A percentile compares a stretch with the other conserved stretches of the same genome.
These are phyloP conservation scores for Drosophila orosa DNA, from an alignment of 1,140 invertebrate species.

Conservation along the genomic window DNA sequence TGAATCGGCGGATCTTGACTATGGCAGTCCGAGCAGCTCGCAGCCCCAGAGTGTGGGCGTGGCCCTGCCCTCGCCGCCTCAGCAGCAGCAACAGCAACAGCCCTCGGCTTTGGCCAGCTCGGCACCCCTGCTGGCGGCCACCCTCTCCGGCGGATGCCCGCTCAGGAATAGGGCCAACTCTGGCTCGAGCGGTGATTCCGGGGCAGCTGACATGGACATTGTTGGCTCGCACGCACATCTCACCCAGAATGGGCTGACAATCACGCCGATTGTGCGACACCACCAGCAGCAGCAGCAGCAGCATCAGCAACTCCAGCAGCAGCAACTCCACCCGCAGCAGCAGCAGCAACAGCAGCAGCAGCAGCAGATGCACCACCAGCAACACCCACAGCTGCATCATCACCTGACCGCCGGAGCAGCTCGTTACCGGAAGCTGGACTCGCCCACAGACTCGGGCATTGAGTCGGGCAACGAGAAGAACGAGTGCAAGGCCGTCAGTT, in stretches of 20 bases:
- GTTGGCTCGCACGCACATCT: slow-evolving; percentile 88
- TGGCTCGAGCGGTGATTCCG: slow-evolving; percentile 91
- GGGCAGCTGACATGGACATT: slow-evolving; percentile 88
- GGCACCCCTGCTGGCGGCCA: slow-evolving; percentile 91
- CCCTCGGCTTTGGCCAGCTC: slow-evolving; percentile 83
- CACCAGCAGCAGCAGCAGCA: slow-evolving; percentile 80
- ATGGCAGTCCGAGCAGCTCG: slow-evolving; percentile 86
- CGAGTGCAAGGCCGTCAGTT: slow-evolving; percentile 88
- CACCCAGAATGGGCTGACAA: slow-evolving; percentile 88
- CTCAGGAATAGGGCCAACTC: slow-evolving; percentile 90
- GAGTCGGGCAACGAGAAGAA: slow-evolving; percentile 96
- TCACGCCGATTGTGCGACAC: slow-evolving; percentile 86
- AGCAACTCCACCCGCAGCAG: slow-evolving; percentile 49
- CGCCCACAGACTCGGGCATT: slow-evolving; percentile 95
- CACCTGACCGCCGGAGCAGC: slow-evolving; percentile 67
- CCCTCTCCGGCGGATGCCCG: slow-evolving; percentile 88
- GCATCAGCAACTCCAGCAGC: slow-evolving; percentile 40
- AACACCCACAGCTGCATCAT: slow-evolving; percentile 75
- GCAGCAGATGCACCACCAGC: slow-evolving; percentile 57
- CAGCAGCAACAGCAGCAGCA: slow-evolving; percentile 64
- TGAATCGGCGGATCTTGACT: slow-evolving; percentile 86
- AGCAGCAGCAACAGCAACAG: slow-evolving; percentile 84
- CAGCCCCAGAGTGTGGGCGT: slow-evolving; percentile 33
- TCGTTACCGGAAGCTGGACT: slow-evolving; percentile 92
- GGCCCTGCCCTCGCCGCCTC: slow-evolving; percentile 18